Base-by-base conservation (phyloP, 2,888 invertebrate species). In the Leptinotarsa haldemani region DNA sequence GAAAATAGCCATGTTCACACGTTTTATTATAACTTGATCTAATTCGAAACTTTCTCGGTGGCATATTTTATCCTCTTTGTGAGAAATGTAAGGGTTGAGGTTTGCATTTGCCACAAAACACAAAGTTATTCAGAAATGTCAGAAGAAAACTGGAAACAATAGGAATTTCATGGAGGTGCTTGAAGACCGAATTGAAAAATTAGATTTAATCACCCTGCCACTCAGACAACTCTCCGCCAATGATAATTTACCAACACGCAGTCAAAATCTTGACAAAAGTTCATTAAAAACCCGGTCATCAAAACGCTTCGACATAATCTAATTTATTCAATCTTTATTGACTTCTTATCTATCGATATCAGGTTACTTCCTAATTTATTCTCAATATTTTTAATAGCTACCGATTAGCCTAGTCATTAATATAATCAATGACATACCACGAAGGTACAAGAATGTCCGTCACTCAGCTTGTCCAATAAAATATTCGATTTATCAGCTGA, bases 321-420 rank as follows among this genome's bases (percentile, higher is more conserved):
- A 61, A 61, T 61, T 30, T n/a, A 61, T 61, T 61, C 61, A 40
- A 61, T 61, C 61, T 61, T 61, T 61, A 61, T 61, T 61, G 30
- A 30, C 61, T 61, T 16, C 61, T 61, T 61, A 61, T 61, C 61
- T 30, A 61, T 16, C 61, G 30, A 61, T 61, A 61, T 61, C 61
- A 15, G 30, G 61, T 61, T 61, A 61, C 61, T 40, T 61, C 61
- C 61, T 61, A 61, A 61, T 61, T 61, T 61, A 61, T 61, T 30
- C 61, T 30, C 61, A 40, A 61, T 61, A 61, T 61, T 61, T 50
- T 61, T 61, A 30, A 61, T 61, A 61, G 61, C 61, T 61, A 61
- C 61, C 61, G 61, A 61, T 61, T 61, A 61, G 61, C n/a, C n/a
- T 30, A 40, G 40, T 30, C 61, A 61, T 61, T 61, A 61, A 61